Conservation (phyloP, 2,797 vertebrate genomes). For the Squalus acanthias region DNA sequence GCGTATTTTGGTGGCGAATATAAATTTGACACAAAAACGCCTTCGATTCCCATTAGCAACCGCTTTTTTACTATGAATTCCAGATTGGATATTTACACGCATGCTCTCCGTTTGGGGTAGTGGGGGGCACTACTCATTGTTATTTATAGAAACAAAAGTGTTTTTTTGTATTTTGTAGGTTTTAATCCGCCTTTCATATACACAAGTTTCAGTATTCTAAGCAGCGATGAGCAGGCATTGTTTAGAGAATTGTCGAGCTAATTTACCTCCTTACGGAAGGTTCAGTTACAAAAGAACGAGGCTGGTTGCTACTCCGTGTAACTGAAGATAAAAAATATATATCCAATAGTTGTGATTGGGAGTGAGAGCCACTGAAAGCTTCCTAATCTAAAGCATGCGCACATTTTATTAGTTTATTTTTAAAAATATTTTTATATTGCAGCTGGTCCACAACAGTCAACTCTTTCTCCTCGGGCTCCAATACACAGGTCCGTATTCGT, state of each 20-base stretch:
- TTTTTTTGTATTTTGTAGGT: background rate
- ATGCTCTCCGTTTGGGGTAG: background rate
- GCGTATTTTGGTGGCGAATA: background rate
- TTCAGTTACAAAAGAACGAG: slow-evolving; percentile 23
- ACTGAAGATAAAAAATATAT: slow-evolving; percentile 36
- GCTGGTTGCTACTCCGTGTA: background rate
- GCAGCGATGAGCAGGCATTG: slow-evolving; percentile 7
- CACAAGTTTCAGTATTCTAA: background rate
- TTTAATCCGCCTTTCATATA: slow-evolving; percentile 13
- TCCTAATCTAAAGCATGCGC: slow-evolving; percentile 38
- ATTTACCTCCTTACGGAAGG: background rate
- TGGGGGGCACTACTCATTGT: background rate
- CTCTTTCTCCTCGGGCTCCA: background rate
- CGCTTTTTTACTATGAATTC: background rate
- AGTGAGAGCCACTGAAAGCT: slow-evolving; percentile 26
- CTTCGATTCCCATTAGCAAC: background rate
- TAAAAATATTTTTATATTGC: slow-evolving; percentile 32
- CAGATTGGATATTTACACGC: slow-evolving; percentile 14
- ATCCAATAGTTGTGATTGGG: slow-evolving; percentile 24
- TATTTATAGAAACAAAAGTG: background rate
- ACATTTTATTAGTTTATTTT: slow-evolving; percentile 30
- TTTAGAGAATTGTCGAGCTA: slow-evolving; percentile 25
- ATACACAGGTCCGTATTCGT: background rate
- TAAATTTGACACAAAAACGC: slow-evolving; percentile 31
- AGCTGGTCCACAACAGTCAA: slow-evolving; percentile 35